phyloP scores from a whole-genome alignment of 2,888 invertebrate species.

The Tricholauxania praeusta region DNA sequence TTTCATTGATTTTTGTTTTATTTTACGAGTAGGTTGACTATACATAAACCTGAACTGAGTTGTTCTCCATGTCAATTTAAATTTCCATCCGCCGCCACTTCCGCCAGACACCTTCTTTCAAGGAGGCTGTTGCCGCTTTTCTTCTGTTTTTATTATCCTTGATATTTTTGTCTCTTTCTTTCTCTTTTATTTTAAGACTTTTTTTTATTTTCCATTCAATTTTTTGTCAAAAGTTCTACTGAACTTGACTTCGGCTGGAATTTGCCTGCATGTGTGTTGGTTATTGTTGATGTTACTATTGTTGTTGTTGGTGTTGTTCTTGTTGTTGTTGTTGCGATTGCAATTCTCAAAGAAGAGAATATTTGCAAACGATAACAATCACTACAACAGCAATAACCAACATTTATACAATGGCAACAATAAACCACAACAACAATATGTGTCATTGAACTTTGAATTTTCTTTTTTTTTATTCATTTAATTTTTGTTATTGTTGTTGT shows the following conservation, averaged over 20 bases:
- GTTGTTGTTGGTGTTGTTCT: slow-evolving; percentile 26
- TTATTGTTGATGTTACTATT: slow-evolving; percentile 19
- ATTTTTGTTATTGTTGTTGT: slow-evolving; percentile 28
- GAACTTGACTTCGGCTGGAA: slow-evolving; percentile 22
- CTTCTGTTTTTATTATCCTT: slow-evolving; percentile 20
- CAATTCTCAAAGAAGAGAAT: slow-evolving; percentile 20
- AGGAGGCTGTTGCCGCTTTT: background rate
- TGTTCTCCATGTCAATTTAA: no score
- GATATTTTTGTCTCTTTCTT: slow-evolving; percentile 16
- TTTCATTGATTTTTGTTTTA: no score
- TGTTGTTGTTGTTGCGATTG: slow-evolving; percentile 27
- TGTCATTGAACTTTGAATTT: slow-evolving; percentile 46
- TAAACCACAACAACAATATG: slow-evolving; percentile 38
- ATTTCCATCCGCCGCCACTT: no score
- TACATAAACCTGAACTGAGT: no score
- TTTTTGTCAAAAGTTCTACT: slow-evolving; percentile 3
- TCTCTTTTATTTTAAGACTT: slow-evolving; percentile 5
- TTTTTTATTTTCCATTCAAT: background rate
- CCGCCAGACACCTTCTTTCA: no score
- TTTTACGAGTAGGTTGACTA: no score
- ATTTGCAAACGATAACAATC: slow-evolving; percentile 19
- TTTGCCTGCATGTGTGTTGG: slow-evolving; percentile 54
- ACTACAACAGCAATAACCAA: slow-evolving; percentile 15
- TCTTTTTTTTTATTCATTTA: slow-evolving; percentile 17
- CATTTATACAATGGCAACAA: slow-evolving; percentile 23